phyloP scores from a whole-genome alignment of 2,888 invertebrate genomes.

The Tillus elongatus region DNA sequence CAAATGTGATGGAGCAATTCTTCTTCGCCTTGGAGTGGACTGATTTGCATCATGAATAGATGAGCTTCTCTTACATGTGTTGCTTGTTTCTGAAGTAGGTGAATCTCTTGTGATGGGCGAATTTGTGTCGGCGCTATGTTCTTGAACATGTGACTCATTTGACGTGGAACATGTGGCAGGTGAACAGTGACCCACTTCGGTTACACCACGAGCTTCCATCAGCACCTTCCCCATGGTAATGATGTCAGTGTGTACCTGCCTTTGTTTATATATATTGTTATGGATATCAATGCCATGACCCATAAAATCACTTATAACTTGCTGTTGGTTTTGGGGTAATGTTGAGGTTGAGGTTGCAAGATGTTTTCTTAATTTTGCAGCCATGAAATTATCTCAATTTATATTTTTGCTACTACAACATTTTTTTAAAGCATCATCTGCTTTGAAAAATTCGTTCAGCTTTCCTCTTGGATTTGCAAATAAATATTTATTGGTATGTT shows the following conservation, averaged over 20 bases:
- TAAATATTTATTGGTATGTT: background rate
- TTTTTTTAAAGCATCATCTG: background rate
- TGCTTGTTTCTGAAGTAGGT: no score
- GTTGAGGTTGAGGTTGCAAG: slow-evolving; percentile 10
- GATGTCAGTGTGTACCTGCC: slow-evolving; percentile 10
- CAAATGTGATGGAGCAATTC: no score
- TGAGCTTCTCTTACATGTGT: no score
- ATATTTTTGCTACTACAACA: background rate
- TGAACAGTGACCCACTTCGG: background rate
- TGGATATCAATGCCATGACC: slow-evolving; percentile 12
- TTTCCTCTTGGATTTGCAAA: background rate
- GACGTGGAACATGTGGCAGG: no score
- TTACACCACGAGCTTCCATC: slow-evolving; percentile 8
- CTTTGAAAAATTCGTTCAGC: background rate
- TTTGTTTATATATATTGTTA: slow-evolving; percentile 14
- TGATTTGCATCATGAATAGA: no score
- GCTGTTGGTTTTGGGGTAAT: slow-evolving; percentile 9
- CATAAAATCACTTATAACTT: slow-evolving; percentile 13
- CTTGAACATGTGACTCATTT: no score
- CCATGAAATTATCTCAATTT: background rate
- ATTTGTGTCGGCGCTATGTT: no score
- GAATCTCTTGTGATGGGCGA: no score
- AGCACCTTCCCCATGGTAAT: slow-evolving; percentile 10
- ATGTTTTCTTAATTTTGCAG: slow-evolving; percentile 5
- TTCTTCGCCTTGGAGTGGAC: no score